Evolutionary conservation across 2,797 vertebrate genomes (phyloP), one percentile per base, ranked within the genome.

Genomic region (Cynopterus sphinx): DNA sequence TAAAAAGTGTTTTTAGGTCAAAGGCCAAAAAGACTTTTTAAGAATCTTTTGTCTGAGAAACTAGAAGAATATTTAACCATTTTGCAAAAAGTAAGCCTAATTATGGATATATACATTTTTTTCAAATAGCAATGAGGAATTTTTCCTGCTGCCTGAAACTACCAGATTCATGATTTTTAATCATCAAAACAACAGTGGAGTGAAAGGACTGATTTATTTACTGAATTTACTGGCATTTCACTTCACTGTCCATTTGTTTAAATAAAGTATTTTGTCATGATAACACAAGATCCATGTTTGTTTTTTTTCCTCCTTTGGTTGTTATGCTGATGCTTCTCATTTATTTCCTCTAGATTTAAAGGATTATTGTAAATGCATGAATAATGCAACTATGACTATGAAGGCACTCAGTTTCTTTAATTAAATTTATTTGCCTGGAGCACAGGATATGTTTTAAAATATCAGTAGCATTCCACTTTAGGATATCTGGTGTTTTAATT

Each of bases 391-490:
- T 82, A 33, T 21, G 70, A 68, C 70, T 63, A 68, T 43, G 73
- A 94, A 90, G 83, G 13, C n/a, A 33, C 26, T 84, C 7, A 11
- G 19, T 61, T 87, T 87, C 86, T 90, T 94, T 96, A 94, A 97
- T 97, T 95, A 96, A 96, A 93, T 96, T 74, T 96, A 89, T 96
- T 95, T 94, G 90, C 96, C 96, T 96, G 87, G 94, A 97, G 96
- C 93, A 91, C 31, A 93, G 36, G 17, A 83, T 67, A 43, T 24
- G 43, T 92, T 94, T 92, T 88, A 90, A 96, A 95, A 71, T 86
- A 95, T 78, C 84, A 95, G 61, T 46, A 63, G 55, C 8, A 78
- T 86, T 81, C 28, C 9, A 65, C 85, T 92, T 93, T 75, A 89
- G 78, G 74, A 51, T 90, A 61, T 85, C 68, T 61, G 39, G 11